These are phyloP conservation scores for Pundamilia nyererei DNA, from an alignment of 2,113 vertebrate genomes.

Conservation along the genomic window DNA sequence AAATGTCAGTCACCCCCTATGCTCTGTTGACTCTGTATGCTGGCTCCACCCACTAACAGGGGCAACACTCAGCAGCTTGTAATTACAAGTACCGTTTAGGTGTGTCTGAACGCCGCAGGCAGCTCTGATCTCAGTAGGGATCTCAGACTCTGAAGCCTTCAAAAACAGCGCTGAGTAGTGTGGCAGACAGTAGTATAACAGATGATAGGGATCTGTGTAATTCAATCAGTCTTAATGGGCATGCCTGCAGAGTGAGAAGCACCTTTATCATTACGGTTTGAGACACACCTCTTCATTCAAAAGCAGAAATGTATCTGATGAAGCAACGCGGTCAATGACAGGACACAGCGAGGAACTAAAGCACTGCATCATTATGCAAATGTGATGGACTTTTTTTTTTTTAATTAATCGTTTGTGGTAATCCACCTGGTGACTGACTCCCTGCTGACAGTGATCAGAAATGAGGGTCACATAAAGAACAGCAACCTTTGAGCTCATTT, in stretches of 20 bases:
- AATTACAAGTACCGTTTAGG: constrained; percentile 39
- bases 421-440: background rate
- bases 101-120: constrained; percentile 12
- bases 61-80: constrained; percentile 12
- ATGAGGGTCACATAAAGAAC: background rate
- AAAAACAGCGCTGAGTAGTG: background rate
- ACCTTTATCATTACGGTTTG: constrained; percentile 35
- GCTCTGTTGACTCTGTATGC: background rate
- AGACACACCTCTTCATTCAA: constrained; percentile 19
- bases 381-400: background rate
- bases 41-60: constrained; percentile 20
- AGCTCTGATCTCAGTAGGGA: constrained; percentile 45
- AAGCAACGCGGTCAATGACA: background rate
- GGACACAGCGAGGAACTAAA: background rate
- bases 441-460: background rate
- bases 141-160: constrained; percentile 13
- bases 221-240: constrained; percentile 54
- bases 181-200: constrained; percentile 11
- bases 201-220: constrained; percentile 48
- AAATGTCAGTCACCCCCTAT: constrained; percentile 2
- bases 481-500: background rate
- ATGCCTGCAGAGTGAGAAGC: constrained; percentile 16
- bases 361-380: background rate
- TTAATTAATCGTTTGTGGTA: background rate
- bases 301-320: background rate